phyloP scores from a whole-genome alignment of 1,140 invertebrate species.

The Chlorops oryzae region DNA sequence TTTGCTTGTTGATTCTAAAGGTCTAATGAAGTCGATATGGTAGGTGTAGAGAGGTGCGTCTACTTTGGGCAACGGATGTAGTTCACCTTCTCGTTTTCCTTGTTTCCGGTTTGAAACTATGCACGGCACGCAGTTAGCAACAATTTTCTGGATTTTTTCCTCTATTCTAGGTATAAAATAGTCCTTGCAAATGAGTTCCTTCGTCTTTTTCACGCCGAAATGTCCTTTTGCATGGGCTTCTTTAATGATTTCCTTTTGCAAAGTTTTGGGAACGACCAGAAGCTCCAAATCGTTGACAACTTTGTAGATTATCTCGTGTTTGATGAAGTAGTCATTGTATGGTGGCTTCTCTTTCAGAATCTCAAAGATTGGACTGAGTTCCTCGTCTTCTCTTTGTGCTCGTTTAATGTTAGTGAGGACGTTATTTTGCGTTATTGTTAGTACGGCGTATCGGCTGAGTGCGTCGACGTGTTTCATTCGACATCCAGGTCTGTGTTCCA shows the following conservation, averaged over 20 bases:
- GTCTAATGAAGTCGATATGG: slow-evolving; percentile 21
- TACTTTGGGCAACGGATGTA: slow-evolving; percentile 32
- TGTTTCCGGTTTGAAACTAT: slow-evolving; percentile 20
- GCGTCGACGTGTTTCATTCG: slow-evolving; percentile 35
- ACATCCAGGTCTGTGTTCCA: slow-evolving; percentile 21
- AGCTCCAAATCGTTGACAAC: slow-evolving; percentile 15
- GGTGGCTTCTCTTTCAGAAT: background rate
- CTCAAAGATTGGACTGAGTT: background rate
- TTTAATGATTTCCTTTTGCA: slow-evolving; percentile 32
- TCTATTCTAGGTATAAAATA: slow-evolving; percentile 42
- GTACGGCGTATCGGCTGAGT: slow-evolving; percentile 23
- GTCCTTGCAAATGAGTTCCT: slow-evolving; percentile 38
- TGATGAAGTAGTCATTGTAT: slow-evolving; percentile 8
- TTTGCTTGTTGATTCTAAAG: slow-evolving; percentile 27
- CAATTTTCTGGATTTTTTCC: slow-evolving; percentile 32
- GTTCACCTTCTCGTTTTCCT: slow-evolving; percentile 26
- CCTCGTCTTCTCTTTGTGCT: slow-evolving; percentile 15
- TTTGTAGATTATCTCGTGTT: slow-evolving; percentile 26
- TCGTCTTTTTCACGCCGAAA: slow-evolving; percentile 43
- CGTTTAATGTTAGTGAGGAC: slow-evolving; percentile 12
- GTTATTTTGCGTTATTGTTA: slow-evolving; percentile 2
- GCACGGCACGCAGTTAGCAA: slow-evolving; percentile 36
- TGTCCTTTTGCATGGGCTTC: slow-evolving; percentile 39
- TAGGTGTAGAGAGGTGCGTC: slow-evolving; percentile 26
- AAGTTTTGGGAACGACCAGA: slow-evolving; percentile 31